Evolutionary conservation across 2,797 vertebrate genomes (phyloP).

Genomic region (Periparus ater): DNA sequence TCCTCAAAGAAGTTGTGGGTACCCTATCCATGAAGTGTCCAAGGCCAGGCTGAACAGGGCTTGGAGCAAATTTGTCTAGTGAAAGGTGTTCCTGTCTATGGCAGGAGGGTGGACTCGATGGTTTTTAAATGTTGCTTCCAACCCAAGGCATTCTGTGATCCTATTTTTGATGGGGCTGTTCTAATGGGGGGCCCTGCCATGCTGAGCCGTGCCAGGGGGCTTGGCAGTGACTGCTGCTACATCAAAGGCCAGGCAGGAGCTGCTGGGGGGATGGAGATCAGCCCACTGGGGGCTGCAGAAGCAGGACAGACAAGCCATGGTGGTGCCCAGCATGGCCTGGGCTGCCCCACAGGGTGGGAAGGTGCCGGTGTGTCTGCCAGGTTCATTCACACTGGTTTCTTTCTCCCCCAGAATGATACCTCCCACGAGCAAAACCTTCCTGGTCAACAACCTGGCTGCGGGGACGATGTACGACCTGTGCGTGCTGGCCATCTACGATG

Average conservation of each 20-base stretch:
- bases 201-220: not conserved
- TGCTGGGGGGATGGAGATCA: not conserved
- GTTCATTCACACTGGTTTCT: slow-evolving; percentile 44
- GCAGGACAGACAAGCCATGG: accelerated
- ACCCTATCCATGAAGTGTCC: not conserved
- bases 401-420: slow-evolving; percentile 92
- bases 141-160: not conserved
- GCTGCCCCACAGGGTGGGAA: not conserved
- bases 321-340: accelerated
- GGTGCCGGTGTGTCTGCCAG: not conserved
- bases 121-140: not conserved
- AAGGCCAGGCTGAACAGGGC: not conserved
- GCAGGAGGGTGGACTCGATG: not conserved
- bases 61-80: not conserved
- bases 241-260: not conserved
- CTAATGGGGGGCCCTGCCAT: not conserved
- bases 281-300: accelerated
- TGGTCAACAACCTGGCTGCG: slow-evolving; percentile 95
- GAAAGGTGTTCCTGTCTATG: not conserved
- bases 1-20: not conserved
- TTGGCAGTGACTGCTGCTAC: not conserved
- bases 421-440: slow-evolving; percentile 95
- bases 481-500: slow-evolving; percentile 95
- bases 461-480: slow-evolving; percentile 95
- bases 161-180: not conserved